Evolutionary conservation across 2,888 invertebrate genomes (phyloP), one percentile per base, ranked within the genome.

Genomic region (Luffia ferchaultella): DNA sequence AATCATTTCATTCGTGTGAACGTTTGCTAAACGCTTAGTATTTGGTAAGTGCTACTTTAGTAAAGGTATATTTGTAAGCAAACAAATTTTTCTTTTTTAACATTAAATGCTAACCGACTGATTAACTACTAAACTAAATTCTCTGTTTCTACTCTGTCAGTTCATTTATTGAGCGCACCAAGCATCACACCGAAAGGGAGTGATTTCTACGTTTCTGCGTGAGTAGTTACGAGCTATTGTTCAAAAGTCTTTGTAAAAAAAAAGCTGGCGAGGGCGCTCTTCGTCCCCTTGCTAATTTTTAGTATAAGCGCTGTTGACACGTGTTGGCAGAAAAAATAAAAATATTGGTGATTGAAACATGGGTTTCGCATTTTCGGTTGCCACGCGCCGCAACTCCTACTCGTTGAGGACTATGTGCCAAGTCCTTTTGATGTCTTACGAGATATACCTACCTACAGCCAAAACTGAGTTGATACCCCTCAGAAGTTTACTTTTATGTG

Each of bases 281-380:
- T 61, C 65, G 68, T 67, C 71, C 82, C 82, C 79, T 68, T 71
- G 80, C 79, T 82, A 83, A 83, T 82, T 83, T 82, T 72, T 67
- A 78, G 73, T 70, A 62, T 68, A 65, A 68, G 78, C 83, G 76
- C 79, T 78, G 82, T 76, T 76, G 83, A 80, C 83, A 80, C 82
- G 80, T 76, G 79, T 65, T 67, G 60, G 57, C 57, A 65, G 67
- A 76, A 72, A 76, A 73, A 76, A 73, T 70, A 64, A 71, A 75
- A 75, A 76, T 76, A 68, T 65, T 58, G 59, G 68, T 68, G 64
- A 70, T 63, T 64, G 65, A 63, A 67, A 82, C 79, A 79, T 63
- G 71, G 69, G 62, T 78, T 77, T 78, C 67, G 68, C 76, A 77
- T 80, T 77, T 42, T 60, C 58, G 60, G 50, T 55, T 54, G 69